Conservation (phyloP, 2,888 invertebrate species). For the Aphrophora alni region DNA sequence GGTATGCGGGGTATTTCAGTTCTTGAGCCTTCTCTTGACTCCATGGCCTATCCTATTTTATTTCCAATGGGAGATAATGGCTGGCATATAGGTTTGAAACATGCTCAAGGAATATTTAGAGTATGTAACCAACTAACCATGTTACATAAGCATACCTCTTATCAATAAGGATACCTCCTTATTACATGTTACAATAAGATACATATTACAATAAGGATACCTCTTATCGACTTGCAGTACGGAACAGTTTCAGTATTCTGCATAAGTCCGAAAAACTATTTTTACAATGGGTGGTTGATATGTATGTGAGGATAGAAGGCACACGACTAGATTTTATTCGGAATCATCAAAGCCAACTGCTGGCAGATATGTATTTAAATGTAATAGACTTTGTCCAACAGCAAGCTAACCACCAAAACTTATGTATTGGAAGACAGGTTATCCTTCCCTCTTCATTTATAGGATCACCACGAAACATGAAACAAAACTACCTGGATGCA, state of each 20-base stretch:
- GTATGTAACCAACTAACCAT: not conserved
- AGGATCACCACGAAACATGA: conserved; percentile 15
- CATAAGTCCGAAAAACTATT: conserved; percentile 23
- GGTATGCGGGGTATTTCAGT: conserved; percentile 3
- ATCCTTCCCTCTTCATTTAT: conserved; percentile 19
- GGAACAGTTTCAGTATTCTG: not conserved
- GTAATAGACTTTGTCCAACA: conserved; percentile 4
- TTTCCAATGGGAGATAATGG: not conserved
- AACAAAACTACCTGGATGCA: conserved; percentile 12
- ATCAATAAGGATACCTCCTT: no score
- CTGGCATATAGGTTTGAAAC: not conserved
- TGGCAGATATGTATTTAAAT: conserved; percentile 18
- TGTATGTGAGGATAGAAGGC: conserved; percentile 13
- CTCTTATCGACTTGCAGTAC: not conserved
- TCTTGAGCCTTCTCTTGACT: conserved; percentile 3
- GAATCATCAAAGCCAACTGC: not conserved
- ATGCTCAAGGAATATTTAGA: not conserved
- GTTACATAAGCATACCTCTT: no score
- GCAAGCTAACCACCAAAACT: not conserved
- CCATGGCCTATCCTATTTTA: conserved; percentile 15
- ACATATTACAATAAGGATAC: conserved; percentile 18
- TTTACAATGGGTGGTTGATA: conserved; percentile 17
- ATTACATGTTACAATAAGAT: no score
- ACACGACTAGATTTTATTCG: conserved; percentile 16
- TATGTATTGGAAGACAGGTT: not conserved